Base-by-base conservation (phyloP, 1,140 invertebrate species). In the Camponotus pennsylvanicus region DNA sequence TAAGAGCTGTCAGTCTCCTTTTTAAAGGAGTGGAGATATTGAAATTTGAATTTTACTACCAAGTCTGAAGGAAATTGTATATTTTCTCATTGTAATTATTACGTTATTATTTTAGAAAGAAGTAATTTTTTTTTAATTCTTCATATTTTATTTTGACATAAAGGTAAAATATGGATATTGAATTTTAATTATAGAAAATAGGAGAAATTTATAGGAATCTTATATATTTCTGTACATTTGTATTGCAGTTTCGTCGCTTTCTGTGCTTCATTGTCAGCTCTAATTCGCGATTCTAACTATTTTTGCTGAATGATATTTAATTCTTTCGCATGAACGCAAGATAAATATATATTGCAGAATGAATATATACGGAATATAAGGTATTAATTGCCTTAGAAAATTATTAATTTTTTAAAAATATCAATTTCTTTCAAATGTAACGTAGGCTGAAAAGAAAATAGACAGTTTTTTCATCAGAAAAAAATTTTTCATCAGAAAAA, bases 261-360 rank as follows among this genome's bases (percentile, higher is more conserved):
- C 13, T 83, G n/a, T 83, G 69, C 32, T 82, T 82, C 1, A 18
- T 40, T 70, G 11, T 42, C 45, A 70, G 27, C 7, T 82, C 13
- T 59, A 45, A 73, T 5, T 49, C 27, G 57, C 40, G 27, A 73
- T 27, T 83, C 18, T 75, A 21, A 73, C 8, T 73, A 57, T 59
- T 42, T 21, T 37, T 59, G 40, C 27, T 75, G 55, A 73, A 63
- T 83, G 18, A 83, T 21, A 5, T 75, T 63, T 13, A 1, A 75
- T 75, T 73, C 13, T 80, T 40, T 83, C 61, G 79, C 79, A 83
- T 83, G 79, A 61, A 45, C 49, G 40, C 40, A 73, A 73, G 61
- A 34, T 59, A 69, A 27, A 27, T 73, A 34, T 34, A 69, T 73
- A 61, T 27, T 63, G 9, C n/a, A 57, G 61, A n/a, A 4, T 59